A percentile compares a stretch with the other conserved stretches of the same genome.
These are phyloP conservation scores for Linyphia triangularis DNA, from an alignment of 2,888 invertebrate genomes.

Conservation along the genomic window DNA sequence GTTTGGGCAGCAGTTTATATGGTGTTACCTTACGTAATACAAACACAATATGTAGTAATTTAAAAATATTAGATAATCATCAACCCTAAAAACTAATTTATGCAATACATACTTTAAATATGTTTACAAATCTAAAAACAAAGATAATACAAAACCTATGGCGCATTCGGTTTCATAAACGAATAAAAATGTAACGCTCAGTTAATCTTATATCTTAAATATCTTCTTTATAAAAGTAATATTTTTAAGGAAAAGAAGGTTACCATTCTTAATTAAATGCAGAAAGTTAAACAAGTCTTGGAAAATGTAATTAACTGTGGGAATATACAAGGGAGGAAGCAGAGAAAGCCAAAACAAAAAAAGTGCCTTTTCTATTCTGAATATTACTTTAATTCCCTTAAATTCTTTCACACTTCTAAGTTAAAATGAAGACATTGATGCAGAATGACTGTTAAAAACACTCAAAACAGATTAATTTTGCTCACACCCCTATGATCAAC, in stretches of 20 bases:
- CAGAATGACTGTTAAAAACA: neutral
- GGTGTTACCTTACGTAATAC: too few relatives aligned
- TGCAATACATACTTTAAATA: too few relatives aligned
- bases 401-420: conserved; percentile 27
- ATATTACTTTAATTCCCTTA: conserved; percentile 13
- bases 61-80: too few relatives aligned
- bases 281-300: neutral
- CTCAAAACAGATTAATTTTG: neutral
- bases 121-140: too few relatives aligned
- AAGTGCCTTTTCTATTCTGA: neutral
- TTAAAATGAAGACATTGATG: neutral
- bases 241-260: neutral
- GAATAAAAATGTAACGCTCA: too few relatives aligned
- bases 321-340: neutral
- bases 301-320: neutral
- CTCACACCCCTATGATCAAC: conserved; percentile 36
- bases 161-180: too few relatives aligned
- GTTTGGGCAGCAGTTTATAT: too few relatives aligned
- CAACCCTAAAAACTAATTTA: too few relatives aligned
- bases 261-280: neutral
- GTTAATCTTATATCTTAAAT: too few relatives aligned
- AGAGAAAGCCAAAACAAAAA: neutral
- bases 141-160: too few relatives aligned
- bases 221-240: too few relatives aligned
- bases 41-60: too few relatives aligned